Base-by-base conservation (phyloP, 2,113 vertebrate species). In the Triplophysa dalaica region DNA sequence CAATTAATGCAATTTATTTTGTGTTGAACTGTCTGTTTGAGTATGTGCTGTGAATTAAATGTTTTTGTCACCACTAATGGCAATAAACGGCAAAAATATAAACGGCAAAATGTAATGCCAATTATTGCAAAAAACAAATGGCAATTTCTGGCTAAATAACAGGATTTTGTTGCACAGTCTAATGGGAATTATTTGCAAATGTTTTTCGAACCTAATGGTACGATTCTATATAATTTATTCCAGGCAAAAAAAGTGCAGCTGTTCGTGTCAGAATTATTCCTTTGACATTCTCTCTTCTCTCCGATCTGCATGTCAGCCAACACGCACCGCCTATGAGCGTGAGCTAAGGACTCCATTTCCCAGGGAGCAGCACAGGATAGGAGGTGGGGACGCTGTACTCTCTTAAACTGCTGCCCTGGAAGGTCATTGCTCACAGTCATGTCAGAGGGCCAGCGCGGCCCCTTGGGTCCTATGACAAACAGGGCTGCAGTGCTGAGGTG, bases 391-490 rank as follows among this genome's bases (percentile, higher is more conserved):
- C 85, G 84, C 65, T 1, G 83, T 77, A 68, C 87, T 86, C 81
- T 87, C 85, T 89, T 87, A 87, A 87, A 84, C 84, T 85, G 69
- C 83, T 89, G 87, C 88, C 89, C 90, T 92, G 87, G 89, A 80
- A 93, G 92, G 92, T 93, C 89, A 89, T 84, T 87, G 73, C 82
- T 88, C 84, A 75, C 84, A 90, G 90, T 91, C 92, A 91, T 87
- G 88, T 90, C 87, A 90, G 82, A 80, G 88, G 50, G 86, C 89
- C 84, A 76, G 87, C 56, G 7, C 82, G 85, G 87, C 88, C 92
- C 91, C 91, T 75, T 86, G 92, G 90, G 92, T 88, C 90, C 85
- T 80, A 91, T 93, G 91, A 93, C 92, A 90, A 90, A 93, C 89
- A 75, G 90, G 86, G 86, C 90, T 92, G 90, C 89, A 88, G 89